phyloP scores from a whole-genome alignment of 2,797 vertebrate genomes.

The Enteromius thamalakanensis region DNA sequence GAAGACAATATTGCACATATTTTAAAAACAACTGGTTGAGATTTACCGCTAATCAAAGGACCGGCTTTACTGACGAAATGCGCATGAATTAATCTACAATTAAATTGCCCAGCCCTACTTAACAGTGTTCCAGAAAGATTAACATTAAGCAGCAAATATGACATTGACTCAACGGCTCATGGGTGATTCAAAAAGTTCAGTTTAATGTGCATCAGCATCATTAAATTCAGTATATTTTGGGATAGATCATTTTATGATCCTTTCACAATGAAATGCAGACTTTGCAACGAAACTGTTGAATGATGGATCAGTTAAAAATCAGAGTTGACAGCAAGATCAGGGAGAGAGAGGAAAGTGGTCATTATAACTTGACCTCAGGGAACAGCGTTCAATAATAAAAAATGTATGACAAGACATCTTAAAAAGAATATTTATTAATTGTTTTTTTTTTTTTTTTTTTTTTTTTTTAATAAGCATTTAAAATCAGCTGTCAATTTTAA shows the following conservation, averaged over 20 bases:
- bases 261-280: neutral
- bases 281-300: constrained; percentile 4
- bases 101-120: neutral
- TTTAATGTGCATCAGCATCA: neutral
- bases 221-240: neutral
- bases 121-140: neutral
- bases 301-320: neutral
- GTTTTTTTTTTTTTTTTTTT: neutral
- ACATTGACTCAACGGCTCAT: neutral
- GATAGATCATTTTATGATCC: neutral
- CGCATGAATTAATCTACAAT: too few species aligned
- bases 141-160: neutral
- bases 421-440: neutral
- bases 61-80: too few species aligned
- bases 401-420: neutral
- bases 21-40: too few species aligned
- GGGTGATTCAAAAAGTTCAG: neutral
- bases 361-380: constrained; percentile 17
- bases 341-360: neutral
- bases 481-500: neutral
- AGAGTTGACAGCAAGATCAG: neutral
- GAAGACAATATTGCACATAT: too few species aligned
- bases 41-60: too few species aligned
- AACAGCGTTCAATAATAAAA: neutral
- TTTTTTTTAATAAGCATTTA: neutral